Percentiles rank a stretch among this genome's conserved stretches.
phyloP scores from a whole-genome alignment of 2,113 vertebrate species.

The Sinocyclocheilus rhinocerous region DNA sequence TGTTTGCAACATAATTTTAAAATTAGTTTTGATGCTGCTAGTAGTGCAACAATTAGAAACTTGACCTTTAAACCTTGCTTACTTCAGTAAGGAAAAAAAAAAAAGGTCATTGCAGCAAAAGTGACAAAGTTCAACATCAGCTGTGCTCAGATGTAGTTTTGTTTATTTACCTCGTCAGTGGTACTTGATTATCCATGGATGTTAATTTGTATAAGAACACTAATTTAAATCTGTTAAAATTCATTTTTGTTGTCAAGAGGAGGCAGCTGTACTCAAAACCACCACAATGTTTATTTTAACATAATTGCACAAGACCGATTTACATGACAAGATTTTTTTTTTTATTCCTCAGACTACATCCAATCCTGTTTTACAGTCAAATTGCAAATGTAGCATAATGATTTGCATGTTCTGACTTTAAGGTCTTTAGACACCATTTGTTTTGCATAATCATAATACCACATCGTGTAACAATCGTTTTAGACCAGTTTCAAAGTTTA shows the following conservation, averaged over 20 bases:
- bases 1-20: background rate
- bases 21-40: background rate
- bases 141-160: background rate
- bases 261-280: conserved; percentile 39
- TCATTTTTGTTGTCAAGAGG: conserved; percentile 47
- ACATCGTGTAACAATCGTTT: background rate
- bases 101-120: background rate
- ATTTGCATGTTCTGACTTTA: background rate
- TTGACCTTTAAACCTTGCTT: conserved; percentile 15
- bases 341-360: background rate
- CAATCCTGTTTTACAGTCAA: background rate
- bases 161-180: background rate
- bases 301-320: conserved; percentile 55
- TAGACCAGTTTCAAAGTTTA: background rate
- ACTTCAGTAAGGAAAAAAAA: background rate
- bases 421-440: no score
- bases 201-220: conserved; percentile 41
- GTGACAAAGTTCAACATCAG: background rate
- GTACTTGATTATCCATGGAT: conserved; percentile 43
- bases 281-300: conserved; percentile 55
- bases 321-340: background rate
- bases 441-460: background rate
- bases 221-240: conserved; percentile 53
- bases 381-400: background rate
- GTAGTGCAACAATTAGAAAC: conserved; percentile 1